Conservation (phyloP, 2,888 invertebrate genomes). For the Stenoptilia bipunctidactyla region DNA sequence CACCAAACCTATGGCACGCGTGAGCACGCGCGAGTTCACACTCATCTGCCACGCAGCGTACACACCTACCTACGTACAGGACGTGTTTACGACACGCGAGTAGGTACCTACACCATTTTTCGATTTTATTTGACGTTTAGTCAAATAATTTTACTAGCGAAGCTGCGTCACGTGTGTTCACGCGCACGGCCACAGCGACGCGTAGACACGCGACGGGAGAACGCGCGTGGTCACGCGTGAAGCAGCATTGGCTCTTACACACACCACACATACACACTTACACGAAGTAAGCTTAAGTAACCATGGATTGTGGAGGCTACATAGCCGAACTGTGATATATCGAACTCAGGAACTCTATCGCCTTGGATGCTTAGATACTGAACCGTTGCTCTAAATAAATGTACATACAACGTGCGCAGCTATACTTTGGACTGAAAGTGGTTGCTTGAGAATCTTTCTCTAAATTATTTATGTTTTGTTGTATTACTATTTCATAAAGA, state of each 20-base stretch:
- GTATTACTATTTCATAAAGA: too few relatives aligned
- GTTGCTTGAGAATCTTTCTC: too few relatives aligned
- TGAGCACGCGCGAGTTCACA: neutral
- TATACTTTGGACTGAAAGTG: constrained; percentile 10
- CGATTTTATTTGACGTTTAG: neutral
- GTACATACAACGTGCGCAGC: too few relatives aligned
- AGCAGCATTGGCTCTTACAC: too few relatives aligned
- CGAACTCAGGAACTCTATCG: too few relatives aligned
- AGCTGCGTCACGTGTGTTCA: neutral
- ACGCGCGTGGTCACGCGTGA: neutral
- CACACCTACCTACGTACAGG: constrained; percentile 5
- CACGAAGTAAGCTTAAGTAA: too few relatives aligned
- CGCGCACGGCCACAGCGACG: neutral
- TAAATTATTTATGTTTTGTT: too few relatives aligned
- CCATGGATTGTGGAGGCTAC: too few relatives aligned
- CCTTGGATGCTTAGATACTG: too few relatives aligned
- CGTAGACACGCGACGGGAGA: neutral
- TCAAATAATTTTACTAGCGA: neutral
- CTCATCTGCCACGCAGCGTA: neutral
- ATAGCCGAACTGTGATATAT: too few relatives aligned
- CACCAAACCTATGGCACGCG: neutral
- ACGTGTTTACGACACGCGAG: constrained; percentile 28
- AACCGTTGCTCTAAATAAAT: too few relatives aligned
- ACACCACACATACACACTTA: too few relatives aligned
- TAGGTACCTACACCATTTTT: neutral